Evolutionary conservation across 2,113 vertebrate species (phyloP), one percentile per base, ranked within the genome.

Genomic region (Dicrurus megarhynchus): DNA sequence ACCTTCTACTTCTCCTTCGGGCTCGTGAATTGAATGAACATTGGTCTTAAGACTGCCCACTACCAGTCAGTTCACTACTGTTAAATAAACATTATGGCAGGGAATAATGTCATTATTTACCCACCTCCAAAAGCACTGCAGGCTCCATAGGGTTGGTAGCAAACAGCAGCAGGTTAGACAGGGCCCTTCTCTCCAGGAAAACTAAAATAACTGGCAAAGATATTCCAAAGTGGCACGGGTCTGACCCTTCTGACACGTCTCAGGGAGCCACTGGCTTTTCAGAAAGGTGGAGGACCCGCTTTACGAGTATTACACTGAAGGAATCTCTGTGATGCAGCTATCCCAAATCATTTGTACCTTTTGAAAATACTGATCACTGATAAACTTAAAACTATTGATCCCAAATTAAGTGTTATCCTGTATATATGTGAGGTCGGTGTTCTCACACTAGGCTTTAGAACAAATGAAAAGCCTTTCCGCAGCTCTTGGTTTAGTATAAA

Each of bases 1-100:
- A 73, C 53, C 30, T 95, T 91, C 79, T 35, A 11, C 42, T 91
- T 92, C 70, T 59, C 60, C 84, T 83, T 77, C 64, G 81, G 92
- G 59, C 61, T 91, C 46, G 17, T 57, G 44, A 70, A 68, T 35
- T 79, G 53, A 94, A 74, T 46, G 80, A 95, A 85, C 84, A 74
- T 84, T 89, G 63, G 46, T 59, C 55, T 76, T 69, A 74, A 89
- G 61, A 68, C 47, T 79, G 53, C 64, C 50, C 70, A 59, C 59
- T 89, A 64, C 39, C 91, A 94, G 93, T 81, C 3, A 1, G 39
- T 41, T 73, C 73, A 68, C 42, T 91, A 10, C 16, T 1, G 7
- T 60, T 84, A 91, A 80, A 73, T 84, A 86, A 89, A 77, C 4
- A 4, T 52, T 69, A 12, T 57, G 55, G 37, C 73, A 74, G n/a